These are phyloP conservation scores for Heliconius charithonia DNA, from an alignment of 2,888 invertebrate species.

Conservation along the genomic window DNA sequence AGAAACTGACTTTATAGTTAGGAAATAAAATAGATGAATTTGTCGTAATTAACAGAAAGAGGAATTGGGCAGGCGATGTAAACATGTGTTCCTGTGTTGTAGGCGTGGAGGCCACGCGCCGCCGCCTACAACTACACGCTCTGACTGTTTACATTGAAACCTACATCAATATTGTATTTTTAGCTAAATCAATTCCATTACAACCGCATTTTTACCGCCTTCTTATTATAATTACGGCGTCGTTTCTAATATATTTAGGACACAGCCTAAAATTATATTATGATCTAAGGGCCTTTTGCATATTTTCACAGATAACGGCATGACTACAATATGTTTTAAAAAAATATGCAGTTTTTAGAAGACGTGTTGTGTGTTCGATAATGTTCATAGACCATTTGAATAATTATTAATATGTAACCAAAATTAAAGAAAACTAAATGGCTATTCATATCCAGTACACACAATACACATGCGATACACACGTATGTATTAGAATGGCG, in stretches of 20 bases:
- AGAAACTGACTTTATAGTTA: neutral
- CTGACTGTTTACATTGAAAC: conserved; percentile 51
- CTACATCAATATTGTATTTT: conserved; percentile 61
- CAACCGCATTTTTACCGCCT: conserved; percentile 13
- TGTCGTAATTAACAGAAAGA: conserved; percentile 55
- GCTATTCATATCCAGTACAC: neutral
- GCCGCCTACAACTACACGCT: conserved; percentile 52
- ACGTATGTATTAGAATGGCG: neutral
- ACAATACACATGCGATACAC: neutral
- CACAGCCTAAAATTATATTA: neutral
- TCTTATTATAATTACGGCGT: neutral
- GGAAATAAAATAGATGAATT: conserved; percentile 38
- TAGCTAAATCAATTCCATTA: conserved; percentile 53
- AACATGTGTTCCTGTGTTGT: conserved; percentile 74
- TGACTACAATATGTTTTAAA: too few species aligned
- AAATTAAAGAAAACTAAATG: neutral
- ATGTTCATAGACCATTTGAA: too few species aligned
- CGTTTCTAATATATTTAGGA: neutral
- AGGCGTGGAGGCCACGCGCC: conserved; percentile 73
- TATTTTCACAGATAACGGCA: too few species aligned
- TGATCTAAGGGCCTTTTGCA: too few species aligned
- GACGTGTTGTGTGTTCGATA: too few species aligned
- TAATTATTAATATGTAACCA: too few species aligned
- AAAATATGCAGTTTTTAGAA: too few species aligned
- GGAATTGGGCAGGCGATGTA: conserved; percentile 63